Percentiles rank a stretch among this genome's conserved stretches.
These are phyloP conservation scores for Dascillus cervinus DNA, from an alignment of 2,888 invertebrate genomes.

Conservation along the genomic window DNA sequence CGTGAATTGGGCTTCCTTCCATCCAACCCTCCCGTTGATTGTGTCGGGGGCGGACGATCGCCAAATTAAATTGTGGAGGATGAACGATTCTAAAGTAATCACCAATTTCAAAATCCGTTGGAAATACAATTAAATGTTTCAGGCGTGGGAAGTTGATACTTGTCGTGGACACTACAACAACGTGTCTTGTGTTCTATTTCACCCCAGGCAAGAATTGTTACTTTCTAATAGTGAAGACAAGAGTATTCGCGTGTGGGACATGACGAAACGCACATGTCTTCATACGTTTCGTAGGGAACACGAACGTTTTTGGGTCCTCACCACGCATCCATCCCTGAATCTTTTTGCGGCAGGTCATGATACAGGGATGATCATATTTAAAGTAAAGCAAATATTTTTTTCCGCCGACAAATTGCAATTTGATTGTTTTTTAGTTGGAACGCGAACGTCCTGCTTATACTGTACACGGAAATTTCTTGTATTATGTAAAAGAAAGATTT, in stretches of 20 bases:
- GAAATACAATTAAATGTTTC: conserved; percentile 8
- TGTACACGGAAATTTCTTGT: conserved; percentile 85
- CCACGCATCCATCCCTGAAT: conserved; percentile 90
- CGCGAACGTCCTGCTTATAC: conserved; percentile 95
- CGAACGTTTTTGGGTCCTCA: conserved; percentile 96
- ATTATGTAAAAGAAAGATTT: conserved; percentile 91
- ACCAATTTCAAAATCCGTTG: conserved; percentile 1
- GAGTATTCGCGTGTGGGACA: conserved; percentile 97
- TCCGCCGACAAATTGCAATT: conserved; percentile 1
- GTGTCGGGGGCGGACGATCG: conserved; percentile 99
- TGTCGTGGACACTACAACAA: conserved; percentile 99
- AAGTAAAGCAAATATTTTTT: conserved; percentile 28
- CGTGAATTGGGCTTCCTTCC: conserved; percentile 98
- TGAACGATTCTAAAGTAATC: conserved; percentile 86
- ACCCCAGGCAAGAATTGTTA: conserved; percentile 93
- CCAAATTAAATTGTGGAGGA: conserved; percentile 95
- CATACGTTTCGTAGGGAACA: conserved; percentile 91
- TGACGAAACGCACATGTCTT: conserved; percentile 87
- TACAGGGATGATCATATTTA: conserved; percentile 91
- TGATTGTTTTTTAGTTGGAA: conserved; percentile 61
- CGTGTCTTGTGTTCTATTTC: conserved; percentile 95
- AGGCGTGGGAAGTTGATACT: conserved; percentile 98
- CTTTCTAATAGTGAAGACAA: conserved; percentile 97
- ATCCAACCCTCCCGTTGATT: conserved; percentile 87
- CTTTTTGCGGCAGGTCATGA: conserved; percentile 99